phyloP scores from a whole-genome alignment of 2,888 invertebrate species.

The Petrolisthes cinctipes region DNA sequence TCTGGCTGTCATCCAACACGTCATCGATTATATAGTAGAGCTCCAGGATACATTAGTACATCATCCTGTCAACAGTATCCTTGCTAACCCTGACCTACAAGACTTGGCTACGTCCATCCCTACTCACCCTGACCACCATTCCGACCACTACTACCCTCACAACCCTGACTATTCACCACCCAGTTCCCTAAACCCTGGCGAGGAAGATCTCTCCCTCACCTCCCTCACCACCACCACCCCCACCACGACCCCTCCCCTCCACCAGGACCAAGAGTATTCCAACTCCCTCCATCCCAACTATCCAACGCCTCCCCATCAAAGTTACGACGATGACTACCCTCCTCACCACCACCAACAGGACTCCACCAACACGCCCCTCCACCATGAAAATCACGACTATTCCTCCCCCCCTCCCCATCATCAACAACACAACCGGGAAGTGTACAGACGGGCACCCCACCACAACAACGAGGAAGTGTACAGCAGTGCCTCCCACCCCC shows the following conservation, averaged over 20 bases:
- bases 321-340: background rate
- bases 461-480: background rate
- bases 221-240: background rate
- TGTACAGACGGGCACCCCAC: background rate
- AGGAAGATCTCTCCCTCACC: background rate
- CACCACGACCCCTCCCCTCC: background rate
- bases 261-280: conserved; percentile 13
- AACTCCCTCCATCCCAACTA: conserved; percentile 4
- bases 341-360: background rate
- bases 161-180: conserved; percentile 7
- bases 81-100: conserved; percentile 21
- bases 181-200: background rate
- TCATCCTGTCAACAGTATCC: conserved; percentile 50
- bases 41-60: conserved; percentile 51
- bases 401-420: background rate
- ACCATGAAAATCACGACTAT: background rate
- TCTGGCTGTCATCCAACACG: conserved; percentile 51
- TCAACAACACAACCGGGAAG: background rate
- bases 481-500: background rate
- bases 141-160: conserved; percentile 20
- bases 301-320: conserved; percentile 4
- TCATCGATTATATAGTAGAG: conserved; percentile 57
- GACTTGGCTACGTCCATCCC: conserved; percentile 20
- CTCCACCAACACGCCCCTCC: background rate
- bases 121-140: conserved; percentile 12